Conservation (phyloP, 2,888 invertebrate species). For the Watsonalla cultraria region DNA sequence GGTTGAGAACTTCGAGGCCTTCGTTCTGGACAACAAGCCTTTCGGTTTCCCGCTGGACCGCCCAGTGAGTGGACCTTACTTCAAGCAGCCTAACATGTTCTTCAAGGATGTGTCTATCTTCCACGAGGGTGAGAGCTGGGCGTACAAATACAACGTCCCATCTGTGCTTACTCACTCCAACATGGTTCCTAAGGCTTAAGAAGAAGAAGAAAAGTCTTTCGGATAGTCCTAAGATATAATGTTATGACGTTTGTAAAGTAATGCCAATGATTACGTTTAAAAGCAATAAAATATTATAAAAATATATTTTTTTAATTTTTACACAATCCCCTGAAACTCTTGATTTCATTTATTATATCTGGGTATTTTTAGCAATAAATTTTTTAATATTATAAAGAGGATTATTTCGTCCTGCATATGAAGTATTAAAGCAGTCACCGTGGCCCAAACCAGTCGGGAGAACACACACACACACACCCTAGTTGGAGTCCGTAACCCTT, state of each 20-base stretch:
- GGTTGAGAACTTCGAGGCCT: constrained; percentile 23
- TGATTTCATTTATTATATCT: too few relatives aligned
- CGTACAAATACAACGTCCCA: constrained; percentile 29
- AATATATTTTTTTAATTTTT: background rate
- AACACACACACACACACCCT: too few relatives aligned
- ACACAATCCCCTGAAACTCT: too few relatives aligned
- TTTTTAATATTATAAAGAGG: too few relatives aligned
- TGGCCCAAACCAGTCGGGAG: too few relatives aligned
- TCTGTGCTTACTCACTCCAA: constrained; percentile 5
- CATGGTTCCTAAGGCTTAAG: constrained; percentile 10
- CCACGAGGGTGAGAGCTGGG: constrained; percentile 50
- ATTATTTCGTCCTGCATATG: too few relatives aligned
- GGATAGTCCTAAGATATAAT: constrained; percentile 1
- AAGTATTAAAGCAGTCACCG: too few relatives aligned
- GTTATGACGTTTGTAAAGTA: background rate
- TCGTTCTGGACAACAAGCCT: constrained; percentile 55
- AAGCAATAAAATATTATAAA: background rate
- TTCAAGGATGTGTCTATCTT: constrained; percentile 75
- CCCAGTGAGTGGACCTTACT: constrained; percentile 51
- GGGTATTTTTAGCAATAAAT: too few relatives aligned
- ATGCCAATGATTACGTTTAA: background rate
- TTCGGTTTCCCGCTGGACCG: constrained; percentile 75
- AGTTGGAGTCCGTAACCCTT: too few relatives aligned
- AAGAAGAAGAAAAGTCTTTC: constrained; percentile 5
- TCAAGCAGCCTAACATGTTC: constrained; percentile 73